Evolutionary conservation across 2,888 invertebrate species (phyloP).

Genomic region (Lithophane ornitopus): DNA sequence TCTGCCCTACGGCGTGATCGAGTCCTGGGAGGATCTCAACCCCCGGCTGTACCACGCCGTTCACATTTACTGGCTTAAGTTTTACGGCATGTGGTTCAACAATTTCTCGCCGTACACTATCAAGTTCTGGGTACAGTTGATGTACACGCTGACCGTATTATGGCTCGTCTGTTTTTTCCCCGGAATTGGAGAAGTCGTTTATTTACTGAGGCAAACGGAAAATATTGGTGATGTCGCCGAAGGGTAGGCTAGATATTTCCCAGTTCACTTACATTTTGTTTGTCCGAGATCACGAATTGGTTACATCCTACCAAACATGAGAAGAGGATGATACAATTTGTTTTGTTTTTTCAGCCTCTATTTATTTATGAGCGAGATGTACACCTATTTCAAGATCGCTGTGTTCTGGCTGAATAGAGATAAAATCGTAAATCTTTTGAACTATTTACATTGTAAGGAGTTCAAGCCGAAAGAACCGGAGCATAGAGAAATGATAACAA

Average conservation of each 20-base stretch:
- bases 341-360: slow-evolving; percentile 81
- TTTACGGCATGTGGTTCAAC: slow-evolving; percentile 89
- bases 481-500: slow-evolving; percentile 81
- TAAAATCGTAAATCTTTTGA: slow-evolving; percentile 81
- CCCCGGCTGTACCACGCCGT: slow-evolving; percentile 85
- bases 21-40: slow-evolving; percentile 84
- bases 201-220: slow-evolving; percentile 92
- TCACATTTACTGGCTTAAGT: slow-evolving; percentile 88
- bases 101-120: slow-evolving; percentile 74
- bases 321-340: slow-evolving; percentile 31
- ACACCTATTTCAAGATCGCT: slow-evolving; percentile 86
- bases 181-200: slow-evolving; percentile 91
- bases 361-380: slow-evolving; percentile 88
- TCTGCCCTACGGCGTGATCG: slow-evolving; percentile 83
- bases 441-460: slow-evolving; percentile 83
- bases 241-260: slow-evolving; percentile 79
- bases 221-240: slow-evolving; percentile 91
- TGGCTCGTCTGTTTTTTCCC: slow-evolving; percentile 88
- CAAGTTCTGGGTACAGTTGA: slow-evolving; percentile 81
- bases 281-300: slow-evolving; percentile 67
- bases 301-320: slow-evolving; percentile 41
- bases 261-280: slow-evolving; percentile 66
- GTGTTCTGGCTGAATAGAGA: slow-evolving; percentile 86
- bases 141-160: slow-evolving; percentile 81
- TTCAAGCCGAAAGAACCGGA: slow-evolving; percentile 84